Base-by-base conservation (phyloP, 2,888 invertebrate species). In the Cyrtodaria siliqua region DNA sequence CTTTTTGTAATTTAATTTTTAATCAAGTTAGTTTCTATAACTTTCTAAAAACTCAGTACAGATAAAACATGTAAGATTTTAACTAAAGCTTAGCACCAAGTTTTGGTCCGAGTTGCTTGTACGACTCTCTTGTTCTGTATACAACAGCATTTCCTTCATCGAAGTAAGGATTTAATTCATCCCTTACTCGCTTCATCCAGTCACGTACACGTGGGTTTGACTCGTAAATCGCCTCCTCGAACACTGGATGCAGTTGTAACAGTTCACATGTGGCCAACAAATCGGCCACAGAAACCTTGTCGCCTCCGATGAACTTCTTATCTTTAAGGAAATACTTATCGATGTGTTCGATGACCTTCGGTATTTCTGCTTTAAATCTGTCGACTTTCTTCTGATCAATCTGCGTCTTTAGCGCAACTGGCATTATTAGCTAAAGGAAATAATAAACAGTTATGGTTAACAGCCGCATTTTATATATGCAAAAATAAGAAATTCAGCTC, bases 251-350 rank as follows among this genome's bases (percentile, higher is more conserved):
- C 16, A 91, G 79, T 82, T 92, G 91, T 83, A 86, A 86, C 40
- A 92, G 67, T 70, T 92, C 92, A 79, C 91, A 91, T 4, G 85
- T 86, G 4, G 86, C 89, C 6, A 91, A 75, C 1, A 92, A 64
- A 69, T 92, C 92, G 16, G 91, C 91, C 1, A 92, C 83, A 1
- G 90, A 87, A 20, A 92, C 82, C 18, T 89, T 86, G 23, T 87
- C 71, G 1, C 91, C 89, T 63, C 82, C 81, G 6, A 92, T 71
- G 69, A 84, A 92, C 3, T 85, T 79, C 33, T 76, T 64, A 24
- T 88, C 86, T 27, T 84, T 86, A 18, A 92, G 85, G 73, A 88
- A 92, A 53, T 88, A 85, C 8, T 64, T 74, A 44, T 90, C 91
- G 3, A 92, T 69, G 20, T 83, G 78, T 9, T 67, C 49, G 1